These are phyloP conservation scores for Eristalis pertinax DNA, from an alignment of 2,888 invertebrate genomes.

Conservation along the genomic window DNA sequence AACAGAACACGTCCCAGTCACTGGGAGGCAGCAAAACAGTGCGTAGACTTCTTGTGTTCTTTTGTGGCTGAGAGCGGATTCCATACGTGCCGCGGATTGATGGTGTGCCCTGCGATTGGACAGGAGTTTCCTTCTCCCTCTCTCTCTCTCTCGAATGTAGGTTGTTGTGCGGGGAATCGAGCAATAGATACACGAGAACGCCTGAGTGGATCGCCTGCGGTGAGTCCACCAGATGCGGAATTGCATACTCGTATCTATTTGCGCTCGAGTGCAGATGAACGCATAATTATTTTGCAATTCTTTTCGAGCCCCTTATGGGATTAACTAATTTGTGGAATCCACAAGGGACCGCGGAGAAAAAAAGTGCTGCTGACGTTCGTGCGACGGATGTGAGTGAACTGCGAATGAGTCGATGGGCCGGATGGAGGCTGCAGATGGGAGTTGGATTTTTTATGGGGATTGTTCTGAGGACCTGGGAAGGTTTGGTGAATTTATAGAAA, in stretches of 20 bases:
- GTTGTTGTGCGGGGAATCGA: conserved; percentile 47
- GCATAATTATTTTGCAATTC: conserved; percentile 62
- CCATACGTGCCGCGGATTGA: conserved; percentile 53
- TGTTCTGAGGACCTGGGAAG: background rate
- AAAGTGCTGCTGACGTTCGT: conserved; percentile 30
- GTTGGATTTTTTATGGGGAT: background rate
- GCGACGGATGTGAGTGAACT: conserved; percentile 5
- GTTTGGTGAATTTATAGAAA: no score
- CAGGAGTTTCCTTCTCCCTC: background rate
- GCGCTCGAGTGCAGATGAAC: conserved; percentile 7
- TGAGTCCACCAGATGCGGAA: conserved; percentile 45
- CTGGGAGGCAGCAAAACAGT: background rate
- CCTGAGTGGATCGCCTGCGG: conserved; percentile 19
- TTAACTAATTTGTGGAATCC: conserved; percentile 65
- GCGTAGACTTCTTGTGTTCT: conserved; percentile 31
- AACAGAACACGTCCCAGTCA: background rate
- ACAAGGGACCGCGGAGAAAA: conserved; percentile 17
- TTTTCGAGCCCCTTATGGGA: conserved; percentile 48
- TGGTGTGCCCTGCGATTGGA: conserved; percentile 40
- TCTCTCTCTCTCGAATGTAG: conserved; percentile 37
- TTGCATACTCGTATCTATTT: conserved; percentile 37
- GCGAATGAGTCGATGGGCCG: background rate
- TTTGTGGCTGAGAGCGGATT: conserved; percentile 34
- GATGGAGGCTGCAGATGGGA: background rate
- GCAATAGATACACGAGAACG: conserved; percentile 15